Conservation (phyloP, 2,113 vertebrate species). For the Steatornis caripensis region DNA sequence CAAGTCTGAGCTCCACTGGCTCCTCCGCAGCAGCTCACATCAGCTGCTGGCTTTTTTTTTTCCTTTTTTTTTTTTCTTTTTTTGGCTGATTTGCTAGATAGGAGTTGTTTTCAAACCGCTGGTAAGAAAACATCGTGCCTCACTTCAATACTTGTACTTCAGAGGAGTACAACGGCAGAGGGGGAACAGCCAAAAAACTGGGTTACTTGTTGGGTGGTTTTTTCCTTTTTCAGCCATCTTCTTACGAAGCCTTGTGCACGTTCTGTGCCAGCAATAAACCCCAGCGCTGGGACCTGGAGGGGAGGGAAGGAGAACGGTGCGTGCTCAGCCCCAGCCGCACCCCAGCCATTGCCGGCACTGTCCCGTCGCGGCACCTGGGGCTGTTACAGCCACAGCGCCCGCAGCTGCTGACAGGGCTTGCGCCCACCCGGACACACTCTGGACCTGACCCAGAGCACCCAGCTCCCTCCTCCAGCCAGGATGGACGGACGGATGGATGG, state of each 20-base stretch:
- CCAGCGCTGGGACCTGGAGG: slow-evolving; percentile 42
- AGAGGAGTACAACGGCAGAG: background rate
- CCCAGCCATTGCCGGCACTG: background rate
- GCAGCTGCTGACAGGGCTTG: fast-evolving
- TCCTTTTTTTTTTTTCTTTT: background rate
- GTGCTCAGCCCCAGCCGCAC: background rate
- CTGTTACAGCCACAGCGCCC: background rate
- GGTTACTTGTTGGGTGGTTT: background rate
- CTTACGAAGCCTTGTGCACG: background rate
- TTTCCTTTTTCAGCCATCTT: slow-evolving; percentile 26
- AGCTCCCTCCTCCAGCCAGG: background rate
- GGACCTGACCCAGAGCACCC: background rate
- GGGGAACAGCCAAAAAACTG: slow-evolving; percentile 25
- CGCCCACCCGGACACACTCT: fast-evolving
- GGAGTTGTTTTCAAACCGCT: slow-evolving; percentile 2
- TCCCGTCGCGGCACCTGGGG: fast-evolving
- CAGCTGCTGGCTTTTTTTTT: background rate
- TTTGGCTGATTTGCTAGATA: slow-evolving; percentile 26
- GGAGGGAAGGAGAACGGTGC: background rate
- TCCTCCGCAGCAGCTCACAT: background rate
- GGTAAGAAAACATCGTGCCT: slow-evolving; percentile 38
- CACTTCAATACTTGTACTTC: background rate
- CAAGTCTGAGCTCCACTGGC: background rate
- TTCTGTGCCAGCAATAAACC: slow-evolving; percentile 31
- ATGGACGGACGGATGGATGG: too few species aligned